Conservation (phyloP, 2,888 invertebrate genomes). For the Rhogogaster chlorosoma region DNA sequence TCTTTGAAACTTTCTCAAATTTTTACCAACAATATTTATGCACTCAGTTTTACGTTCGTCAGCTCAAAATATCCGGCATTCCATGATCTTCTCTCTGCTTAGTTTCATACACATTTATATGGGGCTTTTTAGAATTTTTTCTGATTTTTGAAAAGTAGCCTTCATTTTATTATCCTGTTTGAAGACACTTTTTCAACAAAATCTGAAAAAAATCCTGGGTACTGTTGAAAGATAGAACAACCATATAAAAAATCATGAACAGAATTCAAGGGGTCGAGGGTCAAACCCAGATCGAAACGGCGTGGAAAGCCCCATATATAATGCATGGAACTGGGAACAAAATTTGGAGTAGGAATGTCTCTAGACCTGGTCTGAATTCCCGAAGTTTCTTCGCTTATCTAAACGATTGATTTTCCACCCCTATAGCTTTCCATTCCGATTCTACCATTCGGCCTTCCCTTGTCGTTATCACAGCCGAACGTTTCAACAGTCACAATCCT, state of each 20-base stretch:
- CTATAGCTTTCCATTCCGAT: not conserved
- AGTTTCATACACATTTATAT: not conserved
- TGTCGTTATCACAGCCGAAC: constrained; percentile 28
- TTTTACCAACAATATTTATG: not conserved
- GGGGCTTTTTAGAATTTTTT: too few species aligned
- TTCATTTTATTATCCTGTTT: too few species aligned
- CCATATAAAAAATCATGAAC: too few species aligned
- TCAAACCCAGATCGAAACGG: too few species aligned
- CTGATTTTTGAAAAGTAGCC: too few species aligned
- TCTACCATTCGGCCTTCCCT: not conserved
- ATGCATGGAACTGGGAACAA: too few species aligned
- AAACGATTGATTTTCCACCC: constrained; percentile 30
- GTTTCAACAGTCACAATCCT: constrained; percentile 39
- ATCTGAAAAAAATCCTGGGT: too few species aligned
- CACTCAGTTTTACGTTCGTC: not conserved
- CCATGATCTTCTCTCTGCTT: not conserved
- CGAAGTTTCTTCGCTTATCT: constrained; percentile 10
- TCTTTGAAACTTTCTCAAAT: not conserved
- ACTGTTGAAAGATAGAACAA: too few species aligned
- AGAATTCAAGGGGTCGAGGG: too few species aligned
- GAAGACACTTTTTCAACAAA: too few species aligned
- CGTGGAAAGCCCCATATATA: too few species aligned
- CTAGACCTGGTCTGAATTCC: not conserved
- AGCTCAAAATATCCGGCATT: not conserved
- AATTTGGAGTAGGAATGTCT: not conserved